A percentile compares a stretch with the other conserved stretches of the same genome.
Evolutionary conservation across 2,113 vertebrate genomes (phyloP).

Genomic region (Microcebus murinus): DNA sequence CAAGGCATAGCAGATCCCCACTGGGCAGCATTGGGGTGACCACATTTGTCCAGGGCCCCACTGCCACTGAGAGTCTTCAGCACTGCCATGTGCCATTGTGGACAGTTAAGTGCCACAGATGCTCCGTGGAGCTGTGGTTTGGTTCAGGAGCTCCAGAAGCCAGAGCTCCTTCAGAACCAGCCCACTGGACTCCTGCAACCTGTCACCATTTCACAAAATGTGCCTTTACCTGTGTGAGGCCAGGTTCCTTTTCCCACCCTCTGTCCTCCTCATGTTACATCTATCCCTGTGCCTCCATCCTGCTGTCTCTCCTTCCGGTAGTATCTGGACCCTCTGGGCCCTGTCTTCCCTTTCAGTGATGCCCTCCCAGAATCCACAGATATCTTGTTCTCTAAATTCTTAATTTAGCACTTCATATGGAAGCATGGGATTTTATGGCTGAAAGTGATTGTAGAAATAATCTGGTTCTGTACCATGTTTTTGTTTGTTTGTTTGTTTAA

Average conservation of each 20-base stretch:
- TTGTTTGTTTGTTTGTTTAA: background rate
- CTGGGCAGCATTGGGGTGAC: background rate
- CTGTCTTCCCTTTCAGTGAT: background rate
- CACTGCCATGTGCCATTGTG: fast-evolving
- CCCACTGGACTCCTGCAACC: background rate
- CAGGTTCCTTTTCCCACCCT: background rate
- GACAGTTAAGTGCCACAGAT: background rate
- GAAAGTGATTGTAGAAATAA: background rate
- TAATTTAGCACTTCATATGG: background rate
- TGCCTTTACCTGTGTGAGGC: background rate
- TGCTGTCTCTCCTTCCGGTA: background rate
- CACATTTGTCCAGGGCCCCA: background rate
- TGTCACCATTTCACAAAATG: background rate
- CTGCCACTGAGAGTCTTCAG: background rate
- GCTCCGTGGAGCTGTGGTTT: background rate
- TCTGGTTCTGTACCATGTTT: background rate
- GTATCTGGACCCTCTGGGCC: background rate
- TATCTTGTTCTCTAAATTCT: background rate
- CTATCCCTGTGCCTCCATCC: background rate
- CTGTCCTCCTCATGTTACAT: background rate
- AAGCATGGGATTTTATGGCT: background rate
- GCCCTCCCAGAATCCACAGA: background rate
- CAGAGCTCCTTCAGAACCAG: background rate
- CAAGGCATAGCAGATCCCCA: background rate
- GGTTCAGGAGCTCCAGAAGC: background rate